Percentiles rank a stretch among this genome's conserved stretches.
Conservation (phyloP, 1,140 invertebrate species). For the Drosophila funebris region DNA sequence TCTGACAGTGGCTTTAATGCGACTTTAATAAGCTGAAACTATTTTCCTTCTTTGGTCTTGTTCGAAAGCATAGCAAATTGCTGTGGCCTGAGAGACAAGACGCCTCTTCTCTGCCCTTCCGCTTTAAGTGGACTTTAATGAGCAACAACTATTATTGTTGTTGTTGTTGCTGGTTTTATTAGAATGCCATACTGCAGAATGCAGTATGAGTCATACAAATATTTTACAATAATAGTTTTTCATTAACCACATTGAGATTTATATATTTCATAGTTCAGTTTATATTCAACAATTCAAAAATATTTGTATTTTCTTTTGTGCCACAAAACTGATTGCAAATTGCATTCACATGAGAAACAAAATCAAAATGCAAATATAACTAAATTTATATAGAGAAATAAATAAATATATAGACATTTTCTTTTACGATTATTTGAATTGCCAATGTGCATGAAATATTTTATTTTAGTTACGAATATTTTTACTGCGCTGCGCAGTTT, state of each 20-base stretch:
- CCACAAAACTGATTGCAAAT: conserved; percentile 32
- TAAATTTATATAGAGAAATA: not conserved
- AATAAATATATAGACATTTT: conserved; percentile 39
- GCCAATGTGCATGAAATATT: conserved; percentile 24
- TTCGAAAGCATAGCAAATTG: conserved; percentile 42
- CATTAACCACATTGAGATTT: not conserved
- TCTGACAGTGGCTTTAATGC: conserved; percentile 29
- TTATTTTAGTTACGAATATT: conserved; percentile 1
- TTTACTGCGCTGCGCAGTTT: conserved; percentile 48
- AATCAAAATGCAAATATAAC: not conserved
- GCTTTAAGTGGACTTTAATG: conserved; percentile 16
- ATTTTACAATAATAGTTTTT: not conserved
- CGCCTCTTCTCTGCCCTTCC: too few species aligned
- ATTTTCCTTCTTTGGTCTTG: not conserved
- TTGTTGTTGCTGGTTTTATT: not conserved
- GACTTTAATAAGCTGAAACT: conserved; percentile 49
- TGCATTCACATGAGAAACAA: conserved; percentile 7
- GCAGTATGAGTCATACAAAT: not conserved
- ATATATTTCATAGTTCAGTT: not conserved
- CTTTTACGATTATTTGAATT: conserved; percentile 68
- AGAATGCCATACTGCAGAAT: not conserved
- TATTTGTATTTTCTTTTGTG: not conserved
- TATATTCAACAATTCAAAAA: too few species aligned
- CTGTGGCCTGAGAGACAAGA: not conserved
- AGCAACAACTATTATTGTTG: not conserved